Conservation (phyloP, 2,113 vertebrate species). For the Dryoscopus gambensis region DNA sequence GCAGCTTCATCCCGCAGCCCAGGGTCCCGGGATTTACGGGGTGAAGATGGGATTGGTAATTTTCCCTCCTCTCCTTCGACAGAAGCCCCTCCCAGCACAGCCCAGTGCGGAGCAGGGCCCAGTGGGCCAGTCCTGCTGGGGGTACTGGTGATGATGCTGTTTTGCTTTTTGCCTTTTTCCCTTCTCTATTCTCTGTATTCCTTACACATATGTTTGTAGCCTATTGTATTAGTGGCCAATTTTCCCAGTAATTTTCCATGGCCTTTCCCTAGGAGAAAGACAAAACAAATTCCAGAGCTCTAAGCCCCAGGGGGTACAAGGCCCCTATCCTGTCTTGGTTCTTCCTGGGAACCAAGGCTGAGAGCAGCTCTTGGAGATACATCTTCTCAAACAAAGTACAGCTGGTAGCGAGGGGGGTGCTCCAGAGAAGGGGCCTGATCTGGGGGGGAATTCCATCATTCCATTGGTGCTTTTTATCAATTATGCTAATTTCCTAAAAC, state of each 20-base stretch:
- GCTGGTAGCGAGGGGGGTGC: neutral
- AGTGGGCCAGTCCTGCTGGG: neutral
- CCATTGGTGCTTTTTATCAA: neutral
- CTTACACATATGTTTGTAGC: neutral
- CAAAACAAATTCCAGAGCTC: neutral
- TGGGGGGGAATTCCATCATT: neutral
- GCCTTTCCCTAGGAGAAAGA: neutral
- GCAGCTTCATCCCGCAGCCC: neutral
- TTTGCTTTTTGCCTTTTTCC: neutral
- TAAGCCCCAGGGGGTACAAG: neutral
- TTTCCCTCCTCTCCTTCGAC: neutral
- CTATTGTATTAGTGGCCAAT: neutral
- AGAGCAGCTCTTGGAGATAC: neutral
- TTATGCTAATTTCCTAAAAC: neutral
- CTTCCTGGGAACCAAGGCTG: neutral
- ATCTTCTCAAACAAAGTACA: neutral
- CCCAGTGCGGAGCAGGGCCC: neutral
- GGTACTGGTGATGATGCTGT: neutral
- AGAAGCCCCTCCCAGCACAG: neutral
- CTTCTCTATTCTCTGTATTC: neutral
- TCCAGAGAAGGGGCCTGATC: neutral
- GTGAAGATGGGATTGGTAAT: neutral
- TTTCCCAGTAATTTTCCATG: neutral
- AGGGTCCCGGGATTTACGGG: neutral
- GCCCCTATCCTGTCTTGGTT: neutral